Conservation (phyloP, 1,140 invertebrate genomes). For the Saccostrea glomerata region DNA sequence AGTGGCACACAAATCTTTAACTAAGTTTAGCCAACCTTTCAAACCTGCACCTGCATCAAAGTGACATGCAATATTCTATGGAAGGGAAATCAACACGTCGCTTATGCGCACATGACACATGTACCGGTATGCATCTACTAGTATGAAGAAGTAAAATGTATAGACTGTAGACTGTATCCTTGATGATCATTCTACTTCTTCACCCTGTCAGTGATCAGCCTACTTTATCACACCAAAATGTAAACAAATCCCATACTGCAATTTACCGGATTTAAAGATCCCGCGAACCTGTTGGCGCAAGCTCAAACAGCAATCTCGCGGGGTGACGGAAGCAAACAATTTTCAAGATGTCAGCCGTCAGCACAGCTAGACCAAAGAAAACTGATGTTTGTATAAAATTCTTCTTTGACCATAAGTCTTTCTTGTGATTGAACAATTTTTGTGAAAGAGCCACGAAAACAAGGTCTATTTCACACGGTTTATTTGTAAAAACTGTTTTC, state of each 20-base stretch:
- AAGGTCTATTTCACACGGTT: background rate
- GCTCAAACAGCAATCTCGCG: constrained; percentile 51
- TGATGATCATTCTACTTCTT: no score
- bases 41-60: background rate
- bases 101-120: background rate
- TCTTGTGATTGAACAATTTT: background rate
- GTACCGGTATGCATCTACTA: background rate
- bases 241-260: constrained; percentile 47
- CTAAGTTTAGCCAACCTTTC: background rate
- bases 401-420: background rate
- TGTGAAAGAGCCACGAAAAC: no score
- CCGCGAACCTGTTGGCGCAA: constrained; percentile 53
- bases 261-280: constrained; percentile 42
- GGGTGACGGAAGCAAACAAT: constrained; percentile 63
- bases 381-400: constrained; percentile 55
- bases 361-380: constrained; percentile 62
- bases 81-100: no score
- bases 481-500: background rate
- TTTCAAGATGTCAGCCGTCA: constrained; percentile 65
- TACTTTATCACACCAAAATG: background rate
- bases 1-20: no score
- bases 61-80: no score
- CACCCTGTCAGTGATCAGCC: background rate
- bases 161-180: no score
- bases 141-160: no score